Evolutionary conservation across 2,888 invertebrate genomes (phyloP).

Genomic region (Lasioglossum morio): DNA sequence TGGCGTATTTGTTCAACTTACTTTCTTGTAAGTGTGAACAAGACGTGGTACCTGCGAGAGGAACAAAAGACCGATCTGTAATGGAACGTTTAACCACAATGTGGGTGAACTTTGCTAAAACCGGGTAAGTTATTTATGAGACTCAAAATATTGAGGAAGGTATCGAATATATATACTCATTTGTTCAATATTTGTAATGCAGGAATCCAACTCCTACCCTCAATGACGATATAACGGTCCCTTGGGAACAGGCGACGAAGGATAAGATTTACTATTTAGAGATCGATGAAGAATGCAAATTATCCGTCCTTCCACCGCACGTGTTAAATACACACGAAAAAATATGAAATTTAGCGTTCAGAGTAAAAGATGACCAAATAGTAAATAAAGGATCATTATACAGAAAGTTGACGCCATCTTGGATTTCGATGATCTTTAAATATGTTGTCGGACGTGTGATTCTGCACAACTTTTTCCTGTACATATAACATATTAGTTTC

Average conservation of each 20-base stretch:
- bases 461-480: no score
- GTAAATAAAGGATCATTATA: not conserved
- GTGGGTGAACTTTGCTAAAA: slow-evolving; percentile 6
- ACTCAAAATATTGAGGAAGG: not conserved
- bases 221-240: slow-evolving; percentile 63
- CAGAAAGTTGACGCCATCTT: not conserved
- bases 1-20: not conserved
- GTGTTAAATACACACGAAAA: not conserved
- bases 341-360: not conserved
- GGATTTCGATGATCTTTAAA: no score
- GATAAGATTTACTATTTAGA: slow-evolving; percentile 68
- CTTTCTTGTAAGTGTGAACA: not conserved
- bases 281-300: slow-evolving; percentile 65
- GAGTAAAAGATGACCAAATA: not conserved
- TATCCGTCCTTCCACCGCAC: not conserved
- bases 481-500: no score
- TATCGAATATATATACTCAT: not conserved
- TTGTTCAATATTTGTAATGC: slow-evolving; percentile 9
- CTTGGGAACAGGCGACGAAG: slow-evolving; percentile 69
- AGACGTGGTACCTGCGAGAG: not conserved
- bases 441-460: no score
- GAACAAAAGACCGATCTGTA: not conserved
- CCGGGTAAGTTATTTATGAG: slow-evolving; percentile 6
- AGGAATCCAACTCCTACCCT: slow-evolving; percentile 75
- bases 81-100: not conserved